Evolutionary conservation across 2,888 invertebrate genomes (phyloP).

Genomic region (Melanophora roralis): DNA sequence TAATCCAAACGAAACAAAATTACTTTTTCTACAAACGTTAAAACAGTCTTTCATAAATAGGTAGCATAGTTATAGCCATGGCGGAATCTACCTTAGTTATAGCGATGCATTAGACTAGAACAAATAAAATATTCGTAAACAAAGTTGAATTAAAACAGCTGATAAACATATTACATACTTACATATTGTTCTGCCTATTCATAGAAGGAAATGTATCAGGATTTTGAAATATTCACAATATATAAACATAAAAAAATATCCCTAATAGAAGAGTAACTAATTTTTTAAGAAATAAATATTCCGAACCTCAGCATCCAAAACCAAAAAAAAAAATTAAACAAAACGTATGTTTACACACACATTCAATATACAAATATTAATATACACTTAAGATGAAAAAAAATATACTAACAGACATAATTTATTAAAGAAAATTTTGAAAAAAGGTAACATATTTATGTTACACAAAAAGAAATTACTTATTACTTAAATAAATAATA

Average conservation of each 20-base stretch:
- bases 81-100: too few relatives aligned
- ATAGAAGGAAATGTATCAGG: conserved; percentile 47
- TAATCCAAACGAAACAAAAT: background rate
- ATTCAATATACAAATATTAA: conserved; percentile 41
- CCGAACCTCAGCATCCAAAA: conserved; percentile 42
- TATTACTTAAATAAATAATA: conserved; percentile 25
- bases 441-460: too few relatives aligned
- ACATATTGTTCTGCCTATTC: too few relatives aligned
- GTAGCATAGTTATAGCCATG: too few relatives aligned
- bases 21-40: conserved; percentile 1
- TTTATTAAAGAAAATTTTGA: too few relatives aligned
- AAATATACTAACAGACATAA: too few relatives aligned
- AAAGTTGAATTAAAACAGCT: conserved; percentile 16
- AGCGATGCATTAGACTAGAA: background rate
- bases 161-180: conserved; percentile 6
- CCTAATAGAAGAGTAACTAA: conserved; percentile 29
- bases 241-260: conserved; percentile 7
- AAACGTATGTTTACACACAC: conserved; percentile 36
- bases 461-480: too few relatives aligned
- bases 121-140: background rate
- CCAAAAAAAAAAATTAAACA: conserved; percentile 5
- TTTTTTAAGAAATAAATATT: conserved; percentile 41
- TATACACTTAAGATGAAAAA: too few relatives aligned
- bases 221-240: conserved; percentile 38
- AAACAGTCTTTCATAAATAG: conserved; percentile 1